Percentiles rank a stretch among this genome's conserved stretches.
Conservation (phyloP, 2,888 invertebrate species). For the Coenonympha arcania region DNA sequence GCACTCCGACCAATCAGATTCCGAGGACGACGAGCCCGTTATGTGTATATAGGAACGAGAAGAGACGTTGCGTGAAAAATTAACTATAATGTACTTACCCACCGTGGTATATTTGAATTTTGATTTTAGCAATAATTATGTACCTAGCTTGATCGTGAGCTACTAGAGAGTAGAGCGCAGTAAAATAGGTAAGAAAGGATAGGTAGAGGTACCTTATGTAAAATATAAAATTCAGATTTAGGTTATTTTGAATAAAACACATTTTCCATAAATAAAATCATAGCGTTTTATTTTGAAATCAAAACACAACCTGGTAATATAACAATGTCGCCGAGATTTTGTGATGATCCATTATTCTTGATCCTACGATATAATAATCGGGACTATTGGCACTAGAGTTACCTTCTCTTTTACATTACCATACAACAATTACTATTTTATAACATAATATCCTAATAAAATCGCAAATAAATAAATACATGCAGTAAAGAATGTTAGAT, state of each 20-base stretch:
- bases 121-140: background rate
- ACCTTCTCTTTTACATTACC: background rate
- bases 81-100: background rate
- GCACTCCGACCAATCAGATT: slow-evolving; percentile 1
- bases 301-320: slow-evolving; percentile 17
- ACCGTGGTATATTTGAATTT: slow-evolving; percentile 3
- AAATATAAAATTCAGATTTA: slow-evolving; percentile 20
- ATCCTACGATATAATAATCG: slow-evolving; percentile 1
- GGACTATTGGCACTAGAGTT: slow-evolving; percentile 1
- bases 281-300: slow-evolving; percentile 24
- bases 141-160: background rate
- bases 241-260: slow-evolving; percentile 34
- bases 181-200: too few species aligned
- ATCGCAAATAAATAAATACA: background rate
- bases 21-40: background rate
- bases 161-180: slow-evolving; percentile 6
- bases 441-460: background rate
- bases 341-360: slow-evolving; percentile 8
- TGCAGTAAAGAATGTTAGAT: background rate
- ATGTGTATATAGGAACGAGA: background rate
- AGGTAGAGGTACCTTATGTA: too few species aligned
- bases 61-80: background rate
- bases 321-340: slow-evolving; percentile 14
- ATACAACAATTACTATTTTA: background rate
- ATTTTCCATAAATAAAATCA: slow-evolving; percentile 31